A percentile compares a stretch with the other conserved stretches of the same genome.
phyloP scores from a whole-genome alignment of 1,140 invertebrate species.

The Camponotus pennsylvanicus region DNA sequence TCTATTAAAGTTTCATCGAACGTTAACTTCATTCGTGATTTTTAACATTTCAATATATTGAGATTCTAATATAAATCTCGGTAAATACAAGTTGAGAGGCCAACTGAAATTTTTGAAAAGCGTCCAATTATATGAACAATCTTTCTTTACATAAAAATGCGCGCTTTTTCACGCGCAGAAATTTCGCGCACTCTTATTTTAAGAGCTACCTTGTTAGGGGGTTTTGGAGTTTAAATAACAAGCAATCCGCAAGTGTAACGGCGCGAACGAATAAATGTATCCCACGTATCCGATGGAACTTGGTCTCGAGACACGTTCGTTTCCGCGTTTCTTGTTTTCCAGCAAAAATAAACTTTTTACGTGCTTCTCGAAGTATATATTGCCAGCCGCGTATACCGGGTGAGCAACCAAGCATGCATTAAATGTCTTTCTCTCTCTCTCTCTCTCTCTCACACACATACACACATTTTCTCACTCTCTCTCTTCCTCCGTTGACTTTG shows the following conservation, averaged over 20 bases:
- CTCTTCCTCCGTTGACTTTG: neutral
- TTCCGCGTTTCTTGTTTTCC: constrained; percentile 16
- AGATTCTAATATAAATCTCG: constrained; percentile 25
- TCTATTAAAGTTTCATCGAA: neutral
- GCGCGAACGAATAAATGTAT: constrained; percentile 41
- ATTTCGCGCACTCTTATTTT: neutral
- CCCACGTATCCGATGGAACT: constrained; percentile 20
- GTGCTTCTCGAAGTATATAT: constrained; percentile 31
- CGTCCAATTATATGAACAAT: neutral
- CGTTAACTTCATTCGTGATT: neutral
- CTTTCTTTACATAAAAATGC: neutral
- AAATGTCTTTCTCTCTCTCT: neutral
- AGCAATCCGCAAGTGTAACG: constrained; percentile 44
- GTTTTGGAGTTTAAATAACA: constrained; percentile 37
- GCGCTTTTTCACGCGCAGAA: neutral
- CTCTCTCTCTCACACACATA: too few species aligned
- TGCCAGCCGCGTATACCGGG: constrained; percentile 11
- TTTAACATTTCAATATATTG: neutral
- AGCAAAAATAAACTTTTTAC: constrained; percentile 58
- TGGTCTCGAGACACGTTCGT: constrained; percentile 21
- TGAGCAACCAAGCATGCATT: constrained; percentile 40
- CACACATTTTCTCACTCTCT: too few species aligned
- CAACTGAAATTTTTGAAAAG: constrained; percentile 3
- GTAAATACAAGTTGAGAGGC: constrained; percentile 1
- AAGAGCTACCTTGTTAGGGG: neutral